These are phyloP conservation scores for Micrastur ruficollis DNA, from an alignment of 2,797 vertebrate species.

Conservation along the genomic window DNA sequence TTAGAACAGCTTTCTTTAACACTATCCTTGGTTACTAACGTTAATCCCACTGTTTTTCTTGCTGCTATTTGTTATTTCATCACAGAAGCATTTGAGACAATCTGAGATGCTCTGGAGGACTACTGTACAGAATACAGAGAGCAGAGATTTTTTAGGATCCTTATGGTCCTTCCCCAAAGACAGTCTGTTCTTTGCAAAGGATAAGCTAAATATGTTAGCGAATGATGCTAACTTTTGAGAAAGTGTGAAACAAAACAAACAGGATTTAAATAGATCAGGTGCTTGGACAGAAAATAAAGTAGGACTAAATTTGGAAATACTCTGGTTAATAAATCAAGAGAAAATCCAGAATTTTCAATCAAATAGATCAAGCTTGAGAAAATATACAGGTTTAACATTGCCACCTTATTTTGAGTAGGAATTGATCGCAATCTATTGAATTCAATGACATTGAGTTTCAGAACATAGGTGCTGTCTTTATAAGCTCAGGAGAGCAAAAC, in stretches of 20 bases:
- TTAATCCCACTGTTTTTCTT: background rate
- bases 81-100: background rate
- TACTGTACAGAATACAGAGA: background rate
- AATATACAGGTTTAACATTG: background rate
- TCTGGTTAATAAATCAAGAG: background rate
- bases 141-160: background rate
- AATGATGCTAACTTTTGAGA: background rate
- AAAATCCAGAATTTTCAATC: background rate
- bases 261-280: background rate
- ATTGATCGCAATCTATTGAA: background rate
- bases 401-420: background rate
- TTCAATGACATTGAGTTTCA: background rate
- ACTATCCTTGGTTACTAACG: background rate
- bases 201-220: background rate
- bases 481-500: background rate
- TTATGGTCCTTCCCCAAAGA: background rate
- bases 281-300: background rate
- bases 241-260: background rate
- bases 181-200: background rate
- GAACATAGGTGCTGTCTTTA: background rate
- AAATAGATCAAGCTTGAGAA: background rate
- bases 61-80: background rate
- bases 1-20: background rate
- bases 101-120: background rate
- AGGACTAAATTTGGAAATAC: background rate